Evolutionary conservation across 2,113 vertebrate genomes (phyloP).

Genomic region (Rallus limicola): DNA sequence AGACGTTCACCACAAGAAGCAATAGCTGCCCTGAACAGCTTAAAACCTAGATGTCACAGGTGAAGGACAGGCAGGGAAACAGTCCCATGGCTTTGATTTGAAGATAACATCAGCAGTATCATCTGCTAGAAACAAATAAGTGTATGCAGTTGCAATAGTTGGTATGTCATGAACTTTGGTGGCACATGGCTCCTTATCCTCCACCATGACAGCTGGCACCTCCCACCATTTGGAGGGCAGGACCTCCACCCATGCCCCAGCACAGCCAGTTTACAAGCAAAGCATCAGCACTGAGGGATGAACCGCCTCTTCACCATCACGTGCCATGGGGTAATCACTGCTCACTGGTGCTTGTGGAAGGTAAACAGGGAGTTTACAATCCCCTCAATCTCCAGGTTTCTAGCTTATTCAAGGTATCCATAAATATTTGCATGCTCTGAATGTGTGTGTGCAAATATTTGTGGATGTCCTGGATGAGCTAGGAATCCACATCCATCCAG

Average conservation of each 20-base stretch:
- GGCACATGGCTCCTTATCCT: neutral
- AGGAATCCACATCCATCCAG: neutral
- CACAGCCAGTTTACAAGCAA: neutral
- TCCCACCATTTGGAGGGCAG: neutral
- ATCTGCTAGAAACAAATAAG: neutral
- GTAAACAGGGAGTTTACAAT: neutral
- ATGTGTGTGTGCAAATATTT: neutral
- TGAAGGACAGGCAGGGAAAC: neutral
- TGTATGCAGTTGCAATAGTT: rapidly evolving
- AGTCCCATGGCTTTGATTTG: neutral
- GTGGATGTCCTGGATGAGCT: neutral
- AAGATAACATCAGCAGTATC: rapidly evolving
- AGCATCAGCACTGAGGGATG: neutral
- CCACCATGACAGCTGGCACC: neutral
- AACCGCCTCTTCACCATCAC: neutral
- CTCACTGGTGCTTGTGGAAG: neutral
- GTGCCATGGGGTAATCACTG: rapidly evolving
- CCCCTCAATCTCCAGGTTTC: neutral
- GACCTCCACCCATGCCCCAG: neutral
- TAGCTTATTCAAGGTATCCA: neutral
- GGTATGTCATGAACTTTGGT: neutral
- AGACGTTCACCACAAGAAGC: neutral
- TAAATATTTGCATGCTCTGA: neutral
- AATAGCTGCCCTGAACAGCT: neutral
- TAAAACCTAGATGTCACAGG: rapidly evolving